These are phyloP conservation scores for Diplolepis rosae DNA, from an alignment of 2,888 invertebrate species.

Conservation along the genomic window DNA sequence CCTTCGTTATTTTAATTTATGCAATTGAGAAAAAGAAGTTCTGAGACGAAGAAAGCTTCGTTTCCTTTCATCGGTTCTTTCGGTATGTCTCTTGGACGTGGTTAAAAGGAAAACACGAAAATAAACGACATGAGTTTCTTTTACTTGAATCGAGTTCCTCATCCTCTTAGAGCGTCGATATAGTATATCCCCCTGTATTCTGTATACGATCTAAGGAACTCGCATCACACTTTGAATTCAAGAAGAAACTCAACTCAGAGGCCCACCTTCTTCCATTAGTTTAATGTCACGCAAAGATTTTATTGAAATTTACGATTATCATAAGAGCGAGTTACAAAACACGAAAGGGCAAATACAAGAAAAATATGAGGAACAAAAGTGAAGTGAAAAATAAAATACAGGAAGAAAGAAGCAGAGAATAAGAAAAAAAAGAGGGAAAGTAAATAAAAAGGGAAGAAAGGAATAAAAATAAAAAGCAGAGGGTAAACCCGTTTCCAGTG, in stretches of 20 bases:
- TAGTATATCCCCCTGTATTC: slow-evolving; percentile 36
- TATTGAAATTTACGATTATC: slow-evolving; percentile 53
- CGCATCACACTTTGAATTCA: not conserved
- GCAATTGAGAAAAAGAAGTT: slow-evolving; percentile 46
- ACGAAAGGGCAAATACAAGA: not conserved
- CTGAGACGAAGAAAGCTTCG: slow-evolving; percentile 33
- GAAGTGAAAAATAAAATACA: not conserved
- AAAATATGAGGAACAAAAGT: not conserved
- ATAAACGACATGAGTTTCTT: slow-evolving; percentile 51
- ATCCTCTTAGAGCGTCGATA: slow-evolving; percentile 60
- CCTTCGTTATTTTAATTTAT: slow-evolving; percentile 50
- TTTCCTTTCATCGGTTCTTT: slow-evolving; percentile 45
- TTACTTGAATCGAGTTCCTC: slow-evolving; percentile 60
- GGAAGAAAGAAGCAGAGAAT: slow-evolving; percentile 25
- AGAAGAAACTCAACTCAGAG: not conserved
- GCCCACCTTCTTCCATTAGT: slow-evolving; percentile 49
- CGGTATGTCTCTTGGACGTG: slow-evolving; percentile 38
- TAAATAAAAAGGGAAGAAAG: slow-evolving; percentile 32
- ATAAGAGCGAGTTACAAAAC: not conserved
- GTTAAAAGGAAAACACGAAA: slow-evolving; percentile 52
- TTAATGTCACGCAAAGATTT: slow-evolving; percentile 53
- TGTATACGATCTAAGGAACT: slow-evolving; percentile 15
- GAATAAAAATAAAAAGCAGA: slow-evolving; percentile 37
- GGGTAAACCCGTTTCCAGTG: slow-evolving; percentile 30
- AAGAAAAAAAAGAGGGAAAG: not conserved